A percentile compares a stretch with the other conserved stretches of the same genome.
Evolutionary conservation across 2,888 invertebrate genomes (phyloP).

Genomic region (Acheta domesticus): DNA sequence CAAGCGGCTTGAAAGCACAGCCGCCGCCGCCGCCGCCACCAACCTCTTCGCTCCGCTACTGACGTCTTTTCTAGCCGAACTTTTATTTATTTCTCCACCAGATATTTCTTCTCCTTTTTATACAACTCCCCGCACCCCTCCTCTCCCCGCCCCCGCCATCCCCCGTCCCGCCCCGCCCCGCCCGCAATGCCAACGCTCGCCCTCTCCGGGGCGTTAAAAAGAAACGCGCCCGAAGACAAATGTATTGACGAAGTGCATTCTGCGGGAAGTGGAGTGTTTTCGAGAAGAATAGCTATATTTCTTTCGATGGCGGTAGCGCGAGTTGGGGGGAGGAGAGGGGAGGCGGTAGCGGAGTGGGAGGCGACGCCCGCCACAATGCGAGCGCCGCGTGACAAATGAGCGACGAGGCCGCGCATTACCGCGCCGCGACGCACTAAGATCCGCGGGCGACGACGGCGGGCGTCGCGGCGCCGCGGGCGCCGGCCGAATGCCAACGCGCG

Average conservation of each 20-base stretch:
- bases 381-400: neutral
- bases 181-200: neutral
- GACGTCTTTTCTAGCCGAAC: slow-evolving; percentile 18
- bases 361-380: neutral
- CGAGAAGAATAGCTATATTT: neutral
- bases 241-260: slow-evolving; percentile 18
- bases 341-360: neutral
- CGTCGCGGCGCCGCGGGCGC: neutral
- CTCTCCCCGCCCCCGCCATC: neutral
- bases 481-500: too few relatives aligned
- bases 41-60: neutral
- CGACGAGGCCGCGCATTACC: neutral
- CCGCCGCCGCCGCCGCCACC: neutral
- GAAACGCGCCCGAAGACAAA: neutral
- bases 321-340: neutral
- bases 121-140: neutral
- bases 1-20: neutral
- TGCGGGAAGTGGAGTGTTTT: slow-evolving; percentile 1
- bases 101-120: neutral
- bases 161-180: neutral
- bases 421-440: neutral
- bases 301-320: neutral
- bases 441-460: neutral
- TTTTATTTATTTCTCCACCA: slow-evolving; percentile 8
- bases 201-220: neutral